phyloP scores from a whole-genome alignment of 2,888 invertebrate genomes.

The Synanthedon vespiformis region DNA sequence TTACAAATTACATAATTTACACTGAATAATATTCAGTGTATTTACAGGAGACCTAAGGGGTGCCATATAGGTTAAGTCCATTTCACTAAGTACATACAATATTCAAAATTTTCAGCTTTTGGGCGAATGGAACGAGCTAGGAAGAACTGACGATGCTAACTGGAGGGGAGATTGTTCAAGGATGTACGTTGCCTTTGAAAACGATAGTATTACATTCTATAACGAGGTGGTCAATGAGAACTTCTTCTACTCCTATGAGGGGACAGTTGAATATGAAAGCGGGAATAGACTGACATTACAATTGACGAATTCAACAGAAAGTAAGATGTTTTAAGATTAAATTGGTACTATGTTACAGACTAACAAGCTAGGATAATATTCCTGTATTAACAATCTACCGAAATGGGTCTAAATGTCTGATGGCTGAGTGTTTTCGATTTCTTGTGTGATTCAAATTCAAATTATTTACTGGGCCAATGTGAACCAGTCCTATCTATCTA shows the following conservation, averaged over 20 bases:
- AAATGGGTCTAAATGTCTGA: no score
- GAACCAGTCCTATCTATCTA: no score
- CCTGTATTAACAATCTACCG: no score
- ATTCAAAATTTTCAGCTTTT: constrained; percentile 24
- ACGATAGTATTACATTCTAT: constrained; percentile 9
- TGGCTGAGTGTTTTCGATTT: no score
- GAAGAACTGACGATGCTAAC: constrained; percentile 11
- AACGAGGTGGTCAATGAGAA: constrained; percentile 28
- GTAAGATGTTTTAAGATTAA: background rate
- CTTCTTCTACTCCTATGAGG: constrained; percentile 25
- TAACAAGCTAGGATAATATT: no score
- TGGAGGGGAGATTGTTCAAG: constrained; percentile 33
- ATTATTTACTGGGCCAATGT: no score
- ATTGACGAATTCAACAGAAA: constrained; percentile 3
- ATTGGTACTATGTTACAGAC: no score
- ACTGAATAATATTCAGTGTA: no score
- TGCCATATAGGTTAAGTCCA: no score
- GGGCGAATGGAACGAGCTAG: constrained; percentile 39
- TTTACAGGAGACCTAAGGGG: no score
- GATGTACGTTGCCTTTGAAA: constrained; percentile 10
- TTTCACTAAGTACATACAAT: background rate
- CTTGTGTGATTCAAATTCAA: no score
- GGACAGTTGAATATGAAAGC: constrained; percentile 13
- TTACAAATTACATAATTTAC: no score
- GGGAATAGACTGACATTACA: constrained; percentile 22